Evolutionary conservation across 2,113 vertebrate genomes (phyloP), one percentile per base, ranked within the genome.

Genomic region (Trichomycterus rosablanca): DNA sequence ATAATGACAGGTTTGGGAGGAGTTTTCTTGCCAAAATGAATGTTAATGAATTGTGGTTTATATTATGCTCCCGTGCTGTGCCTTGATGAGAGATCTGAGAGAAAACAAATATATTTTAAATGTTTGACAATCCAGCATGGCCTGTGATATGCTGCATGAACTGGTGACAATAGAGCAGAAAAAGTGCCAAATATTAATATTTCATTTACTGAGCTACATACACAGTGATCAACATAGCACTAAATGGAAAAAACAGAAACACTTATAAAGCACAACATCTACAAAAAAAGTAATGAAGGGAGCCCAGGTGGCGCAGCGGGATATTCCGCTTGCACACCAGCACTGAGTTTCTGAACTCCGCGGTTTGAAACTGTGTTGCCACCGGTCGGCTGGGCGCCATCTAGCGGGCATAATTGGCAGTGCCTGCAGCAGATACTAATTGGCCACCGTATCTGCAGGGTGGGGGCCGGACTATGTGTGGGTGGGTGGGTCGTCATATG

Each of bases 121-220:
- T 34, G 55, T 81, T 76, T 82, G 83, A 87, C 85, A 88, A 85
- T 85, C 85, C 81, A 83, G 84, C 84, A 86, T 82, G 85, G 77
- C 77, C 84, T 86, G 74, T 79, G 75, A 85, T 78, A 83, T 83
- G 85, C 85, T 84, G 81, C 84, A 86, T 85, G 85, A 74, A 75
- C 71, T 63, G 49, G 77, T 76, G 63, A 68, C 49, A 70, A 55
- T 59, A 35, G 57, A 74, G 62, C 43, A 28, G 62, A 42, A 40
- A 54, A 64, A 64, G 54, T 35, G 39, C 35, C 63, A 54, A 24
- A 46, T 57, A 45, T 5, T 19, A 2, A 7, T 15, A 50, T 30
- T 61, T 37, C 20, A 34, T 34, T 44, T 16, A 53, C 28, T 5
- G 12, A 23, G 37, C 26, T 23, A n/a, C 16, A 28, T 40, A 51